Conservation (phyloP, 2,797 vertebrate genomes). For the Dicrostonyx torquatus region DNA sequence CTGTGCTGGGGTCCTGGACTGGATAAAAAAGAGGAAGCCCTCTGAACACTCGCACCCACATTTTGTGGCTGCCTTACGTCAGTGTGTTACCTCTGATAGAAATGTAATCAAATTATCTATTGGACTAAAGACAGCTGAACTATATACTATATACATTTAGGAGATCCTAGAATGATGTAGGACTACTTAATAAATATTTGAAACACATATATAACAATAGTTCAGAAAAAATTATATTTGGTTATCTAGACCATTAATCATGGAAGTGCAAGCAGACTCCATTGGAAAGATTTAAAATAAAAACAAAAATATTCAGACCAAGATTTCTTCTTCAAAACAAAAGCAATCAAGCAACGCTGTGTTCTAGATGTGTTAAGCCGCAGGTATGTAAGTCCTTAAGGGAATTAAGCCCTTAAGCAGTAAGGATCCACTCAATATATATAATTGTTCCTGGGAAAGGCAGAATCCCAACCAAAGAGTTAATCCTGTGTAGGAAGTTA, state of each 20-base stretch:
- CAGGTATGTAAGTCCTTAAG: slow-evolving; percentile 36
- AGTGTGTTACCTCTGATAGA: neutral
- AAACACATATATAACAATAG: neutral
- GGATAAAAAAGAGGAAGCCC: too few relatives aligned
- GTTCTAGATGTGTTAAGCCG: neutral
- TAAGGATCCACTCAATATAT: neutral
- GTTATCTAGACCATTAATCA: neutral
- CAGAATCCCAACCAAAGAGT: slow-evolving; percentile 31
- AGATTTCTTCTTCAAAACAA: slow-evolving; percentile 54
- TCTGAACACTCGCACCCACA: neutral
- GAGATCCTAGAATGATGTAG: neutral
- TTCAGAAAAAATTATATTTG: slow-evolving; percentile 11
- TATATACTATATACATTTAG: neutral
- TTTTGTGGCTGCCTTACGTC: neutral
- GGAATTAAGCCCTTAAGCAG: slow-evolving; percentile 39
- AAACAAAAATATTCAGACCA: neutral
- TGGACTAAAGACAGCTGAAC: neutral
- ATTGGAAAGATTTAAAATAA: neutral
- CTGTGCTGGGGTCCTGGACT: neutral
- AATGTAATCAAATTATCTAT: neutral
- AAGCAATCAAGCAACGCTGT: neutral
- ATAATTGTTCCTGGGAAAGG: slow-evolving; percentile 11
- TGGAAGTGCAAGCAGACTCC: neutral
- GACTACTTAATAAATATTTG: neutral
- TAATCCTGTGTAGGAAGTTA: slow-evolving; percentile 57